Evolutionary conservation across 2,113 vertebrate genomes (phyloP).

Genomic region (Pipra filicauda): DNA sequence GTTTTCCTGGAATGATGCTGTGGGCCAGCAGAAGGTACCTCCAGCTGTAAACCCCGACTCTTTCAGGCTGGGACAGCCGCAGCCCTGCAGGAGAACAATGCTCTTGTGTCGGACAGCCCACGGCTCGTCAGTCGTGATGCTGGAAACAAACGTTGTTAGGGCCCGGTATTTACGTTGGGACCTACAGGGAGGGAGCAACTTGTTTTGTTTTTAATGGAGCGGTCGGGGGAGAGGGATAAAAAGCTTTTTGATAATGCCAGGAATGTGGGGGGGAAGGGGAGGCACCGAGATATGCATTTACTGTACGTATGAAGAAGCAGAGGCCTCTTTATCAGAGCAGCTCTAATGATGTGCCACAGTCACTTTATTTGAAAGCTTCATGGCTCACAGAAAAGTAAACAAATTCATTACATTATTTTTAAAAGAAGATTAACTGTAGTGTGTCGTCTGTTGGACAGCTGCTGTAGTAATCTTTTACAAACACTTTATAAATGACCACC

Average conservation of each 20-base stretch:
- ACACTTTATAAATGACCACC: slow-evolving; percentile 59
- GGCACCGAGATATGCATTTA: background rate
- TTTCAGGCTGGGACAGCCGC: fast-evolving
- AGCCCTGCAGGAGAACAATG: background rate
- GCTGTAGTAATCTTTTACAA: slow-evolving; percentile 58
- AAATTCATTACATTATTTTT: slow-evolving; percentile 63
- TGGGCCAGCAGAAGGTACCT: background rate
- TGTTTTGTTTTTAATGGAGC: slow-evolving; percentile 9
- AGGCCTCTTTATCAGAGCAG: slow-evolving; percentile 41
- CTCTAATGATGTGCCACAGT: slow-evolving; percentile 53
- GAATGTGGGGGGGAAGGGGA: slow-evolving; percentile 32
- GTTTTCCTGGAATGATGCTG: background rate
- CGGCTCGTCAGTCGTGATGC: background rate
- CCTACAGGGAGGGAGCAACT: background rate
- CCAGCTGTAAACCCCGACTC: background rate
- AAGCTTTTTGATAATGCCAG: slow-evolving; percentile 44
- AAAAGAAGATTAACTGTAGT: slow-evolving; percentile 62
- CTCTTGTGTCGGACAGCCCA: background rate
- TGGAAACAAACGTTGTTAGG: background rate
- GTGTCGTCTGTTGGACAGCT: slow-evolving; percentile 59
- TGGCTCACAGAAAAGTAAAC: slow-evolving; percentile 62
- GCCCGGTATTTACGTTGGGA: background rate
- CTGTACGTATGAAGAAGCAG: slow-evolving; percentile 24
- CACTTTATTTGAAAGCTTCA: slow-evolving; percentile 64
- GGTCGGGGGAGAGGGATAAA: background rate